phyloP scores from a whole-genome alignment of 1,140 invertebrate genomes.

The Neodiprion lecontei region DNA sequence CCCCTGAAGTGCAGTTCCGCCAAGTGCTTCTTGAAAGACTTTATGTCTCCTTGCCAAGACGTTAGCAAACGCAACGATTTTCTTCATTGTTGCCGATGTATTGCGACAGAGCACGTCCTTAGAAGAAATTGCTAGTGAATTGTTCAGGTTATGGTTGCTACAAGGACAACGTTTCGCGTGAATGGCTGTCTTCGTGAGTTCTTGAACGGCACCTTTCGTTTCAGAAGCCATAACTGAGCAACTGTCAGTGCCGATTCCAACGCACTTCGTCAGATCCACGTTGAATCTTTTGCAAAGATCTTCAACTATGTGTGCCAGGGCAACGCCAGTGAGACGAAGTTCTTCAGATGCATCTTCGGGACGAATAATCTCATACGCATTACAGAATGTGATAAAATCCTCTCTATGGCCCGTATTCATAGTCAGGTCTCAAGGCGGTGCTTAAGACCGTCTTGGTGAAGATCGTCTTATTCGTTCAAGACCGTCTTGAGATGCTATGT shows the following conservation, averaged over 20 bases:
- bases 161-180: constrained; percentile 37
- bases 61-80: constrained; percentile 37
- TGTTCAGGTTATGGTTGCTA: constrained; percentile 38
- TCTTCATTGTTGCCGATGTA: constrained; percentile 34
- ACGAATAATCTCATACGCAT: background rate
- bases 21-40: constrained; percentile 17
- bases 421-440: too few species aligned
- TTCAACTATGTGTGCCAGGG: constrained; percentile 28
- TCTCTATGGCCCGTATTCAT: background rate
- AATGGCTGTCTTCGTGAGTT: constrained; percentile 29
- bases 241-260: constrained; percentile 34
- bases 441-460: too few species aligned
- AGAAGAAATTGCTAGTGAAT: constrained; percentile 33
- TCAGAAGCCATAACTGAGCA: constrained; percentile 37
- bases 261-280: constrained; percentile 31
- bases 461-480: too few species aligned
- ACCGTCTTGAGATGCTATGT: too few species aligned
- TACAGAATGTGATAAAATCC: background rate
- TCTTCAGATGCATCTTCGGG: background rate
- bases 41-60: constrained; percentile 30
- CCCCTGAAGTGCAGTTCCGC: constrained; percentile 22
- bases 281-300: constrained; percentile 27
- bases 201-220: constrained; percentile 29
- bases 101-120: constrained; percentile 31
- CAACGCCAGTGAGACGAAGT: constrained; percentile 17